Evolutionary conservation across 2,888 invertebrate genomes (phyloP).

Genomic region (Lepidonotus clava): DNA sequence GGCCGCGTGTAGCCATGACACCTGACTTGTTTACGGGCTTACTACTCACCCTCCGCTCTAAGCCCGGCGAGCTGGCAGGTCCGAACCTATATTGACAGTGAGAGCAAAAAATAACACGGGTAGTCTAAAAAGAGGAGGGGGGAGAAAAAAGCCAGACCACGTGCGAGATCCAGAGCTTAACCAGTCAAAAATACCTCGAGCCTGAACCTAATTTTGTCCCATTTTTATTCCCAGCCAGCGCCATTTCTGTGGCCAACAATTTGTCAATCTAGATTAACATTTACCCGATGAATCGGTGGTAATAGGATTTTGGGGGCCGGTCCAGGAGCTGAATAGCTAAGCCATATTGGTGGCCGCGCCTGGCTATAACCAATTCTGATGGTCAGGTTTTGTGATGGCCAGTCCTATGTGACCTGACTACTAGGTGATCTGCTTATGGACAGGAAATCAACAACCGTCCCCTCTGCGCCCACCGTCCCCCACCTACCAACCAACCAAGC

Average conservation of each 20-base stretch:
- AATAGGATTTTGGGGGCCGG: slow-evolving; percentile 10
- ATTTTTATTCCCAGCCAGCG: background rate
- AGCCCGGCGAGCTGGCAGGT: too few relatives aligned
- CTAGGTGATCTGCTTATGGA: slow-evolving; percentile 23
- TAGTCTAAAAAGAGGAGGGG: too few relatives aligned
- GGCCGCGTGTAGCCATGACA: slow-evolving; percentile 2
- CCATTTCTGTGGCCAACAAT: background rate
- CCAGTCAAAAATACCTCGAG: too few relatives aligned
- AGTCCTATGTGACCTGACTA: slow-evolving; percentile 26
- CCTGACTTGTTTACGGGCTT: background rate
- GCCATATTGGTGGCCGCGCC: background rate
- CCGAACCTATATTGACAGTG: too few relatives aligned
- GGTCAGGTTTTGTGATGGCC: slow-evolving; percentile 2
- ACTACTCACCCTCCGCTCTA: background rate
- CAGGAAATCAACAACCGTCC: slow-evolving; percentile 31
- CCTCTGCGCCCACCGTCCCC: background rate
- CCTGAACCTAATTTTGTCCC: background rate
- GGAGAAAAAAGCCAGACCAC: too few relatives aligned
- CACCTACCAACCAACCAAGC: background rate
- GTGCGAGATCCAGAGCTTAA: too few relatives aligned
- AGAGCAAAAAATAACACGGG: too few relatives aligned
- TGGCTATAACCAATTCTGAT: background rate
- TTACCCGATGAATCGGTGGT: background rate
- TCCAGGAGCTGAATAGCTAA: background rate
- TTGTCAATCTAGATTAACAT: slow-evolving; percentile 10